A percentile compares a stretch with the other conserved stretches of the same genome.
These are phyloP conservation scores for Drosophila mulleri DNA, from an alignment of 2,888 invertebrate genomes.

Conservation along the genomic window DNA sequence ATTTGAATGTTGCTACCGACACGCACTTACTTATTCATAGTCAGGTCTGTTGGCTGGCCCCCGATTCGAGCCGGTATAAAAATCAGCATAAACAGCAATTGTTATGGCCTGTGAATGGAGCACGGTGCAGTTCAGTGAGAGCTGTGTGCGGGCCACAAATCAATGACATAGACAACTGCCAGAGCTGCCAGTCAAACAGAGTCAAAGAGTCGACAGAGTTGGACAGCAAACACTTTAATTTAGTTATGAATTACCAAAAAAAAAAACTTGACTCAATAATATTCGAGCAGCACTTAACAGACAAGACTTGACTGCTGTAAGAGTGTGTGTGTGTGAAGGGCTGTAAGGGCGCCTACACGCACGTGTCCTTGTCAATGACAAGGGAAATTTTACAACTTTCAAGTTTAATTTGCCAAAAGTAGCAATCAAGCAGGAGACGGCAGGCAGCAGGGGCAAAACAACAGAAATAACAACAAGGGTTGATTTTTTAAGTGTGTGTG, in stretches of 20 bases:
- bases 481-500: constrained; percentile 28
- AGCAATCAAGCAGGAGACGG: constrained; percentile 71
- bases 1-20: constrained; percentile 63
- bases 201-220: constrained; percentile 7
- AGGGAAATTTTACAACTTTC: constrained; percentile 82
- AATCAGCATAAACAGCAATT: constrained; percentile 79
- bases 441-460: constrained; percentile 35
- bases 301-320: constrained; percentile 12
- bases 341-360: constrained; percentile 52
- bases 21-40: constrained; percentile 79
- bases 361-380: constrained; percentile 81
- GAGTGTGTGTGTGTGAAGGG: constrained; percentile 1
- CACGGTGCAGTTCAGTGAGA: constrained; percentile 10
- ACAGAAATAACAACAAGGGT: constrained; percentile 41
- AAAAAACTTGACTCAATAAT: constrained; percentile 34
- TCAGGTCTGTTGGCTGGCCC: constrained; percentile 62
- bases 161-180: constrained; percentile 35
- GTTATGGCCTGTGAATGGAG: constrained; percentile 77
- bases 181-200: constrained; percentile 30
- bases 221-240: constrained; percentile 56
- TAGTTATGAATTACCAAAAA: constrained; percentile 52
- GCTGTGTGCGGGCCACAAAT: constrained; percentile 13
- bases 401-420: constrained; percentile 81
- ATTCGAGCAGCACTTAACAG: constrained; percentile 37
- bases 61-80: constrained; percentile 60